Base-by-base conservation (phyloP, 2,797 vertebrate genomes). In the Dendrocincla tyrannina region DNA sequence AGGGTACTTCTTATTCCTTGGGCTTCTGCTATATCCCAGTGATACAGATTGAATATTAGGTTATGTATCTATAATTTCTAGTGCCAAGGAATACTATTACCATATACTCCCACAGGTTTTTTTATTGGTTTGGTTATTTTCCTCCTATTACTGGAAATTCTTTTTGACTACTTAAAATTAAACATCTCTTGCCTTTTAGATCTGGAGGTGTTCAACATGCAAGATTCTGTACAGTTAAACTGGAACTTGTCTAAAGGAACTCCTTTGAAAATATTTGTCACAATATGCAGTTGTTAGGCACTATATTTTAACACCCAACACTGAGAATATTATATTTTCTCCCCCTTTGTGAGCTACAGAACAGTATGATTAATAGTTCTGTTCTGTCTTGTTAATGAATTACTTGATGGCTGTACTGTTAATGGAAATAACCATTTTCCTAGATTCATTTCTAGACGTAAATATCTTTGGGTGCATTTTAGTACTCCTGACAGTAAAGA, bases 341-440 rank as follows among this genome's bases (percentile, higher is more conserved):
- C 17, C 12, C 17, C 5, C 18, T 49, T 79, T 84, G 66, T 75
- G 70, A 77, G 33, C 47, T 52, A 25, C 44, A 81, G 62, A 91
- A 78, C 81, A 32, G 25, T 91, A n/a, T 75, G 47, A 84, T 84
- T 68, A 89, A 83, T 94, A 83, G 52, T 72, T 95, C 55, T 59
- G 18, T 74, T 70, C 68, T 85, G 53, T 91, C 75, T 64, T 85
- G 37, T 78, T 91, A 93, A 88, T 94, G 13, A 84, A 70, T 91
- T 94, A 69, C 41, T 94, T 63, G 7, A 52, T 95, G 44, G 49
- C 59, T 93, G 28, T 63, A 55, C 73, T 49, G 47, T 84, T 94
- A 91, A 84, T 96, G 73, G 69, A 91, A 96, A 91, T 78, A 92
- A 59, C 56, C 4, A 22, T 94, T 91, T 95, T 86, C 79, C 79